Evolutionary conservation across 2,888 invertebrate genomes (phyloP), one percentile per base, ranked within the genome.

Genomic region (Epinotia brunnichana): DNA sequence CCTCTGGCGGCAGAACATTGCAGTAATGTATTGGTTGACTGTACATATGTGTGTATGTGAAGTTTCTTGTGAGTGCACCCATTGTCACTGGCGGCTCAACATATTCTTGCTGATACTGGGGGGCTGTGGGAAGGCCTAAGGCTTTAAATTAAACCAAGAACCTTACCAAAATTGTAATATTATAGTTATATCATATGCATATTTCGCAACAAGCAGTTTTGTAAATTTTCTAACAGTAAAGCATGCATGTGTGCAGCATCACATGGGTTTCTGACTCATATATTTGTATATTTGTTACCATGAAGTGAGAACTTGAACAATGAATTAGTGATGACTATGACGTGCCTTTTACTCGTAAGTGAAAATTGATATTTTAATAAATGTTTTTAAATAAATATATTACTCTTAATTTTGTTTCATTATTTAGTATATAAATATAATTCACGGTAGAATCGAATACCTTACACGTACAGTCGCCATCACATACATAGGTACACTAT

Each of bases 341-440:
- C 0, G 39, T 62, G 72, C 72, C 72, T 72, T 29, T 60, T 67
- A 48, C 60, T 62, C 2, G n/a, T 57, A 35, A 62, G 59, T n/a
- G 29, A 56, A 56, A 39, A 15, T 24, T 2, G 24, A 61, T 29
- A 56, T 56, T 68, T 41, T 61, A 35, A 24, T 59, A 9, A 35
- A 61, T 41, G 61, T 73, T 64, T 69, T 64, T 21, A 54, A 69
- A 60, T 69, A 69, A 54, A 73, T 44, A 56, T 66, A 54, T 70
- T 69, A 60, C 54, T 68, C 53, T 21, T 44, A 54, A 64, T 3
- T 13, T 41, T 67, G 44, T 53, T 44, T 53, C 7, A 53, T 51
- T 35, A 5, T 5, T 48, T 48, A 7, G 41, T 41, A n/a, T 48
- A 48, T n/a, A n/a, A 2, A 35, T 2, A 35, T 7, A 29, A 7